Base-by-base conservation (phyloP, 2,888 invertebrate genomes). In the Hypercompe scribonia region DNA sequence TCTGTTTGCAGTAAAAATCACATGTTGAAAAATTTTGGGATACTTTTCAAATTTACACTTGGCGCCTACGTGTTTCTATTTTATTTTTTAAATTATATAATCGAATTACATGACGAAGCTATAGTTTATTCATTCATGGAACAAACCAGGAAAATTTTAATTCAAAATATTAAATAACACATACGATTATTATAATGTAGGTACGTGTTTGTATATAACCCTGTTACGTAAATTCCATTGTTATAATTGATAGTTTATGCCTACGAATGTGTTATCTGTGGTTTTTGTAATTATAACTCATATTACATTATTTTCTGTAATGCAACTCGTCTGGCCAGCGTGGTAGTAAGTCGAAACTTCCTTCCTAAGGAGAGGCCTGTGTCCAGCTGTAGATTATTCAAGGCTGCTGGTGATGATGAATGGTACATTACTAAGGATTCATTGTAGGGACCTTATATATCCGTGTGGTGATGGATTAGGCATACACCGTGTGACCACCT, bases 1-100 rank as follows among this genome's bases (percentile, higher is more conserved):
- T 80, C 73, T 81, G 81, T 65, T 15, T 63, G 65, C 63, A 63
- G 77, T 78, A 68, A 34, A 63, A 13, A 65, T 71, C 72, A 72
- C 74, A 65, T 76, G 74, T 66, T 75, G 31, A 24, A 42, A 13
- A 28, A 28, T 68, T 36, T n/a, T n/a, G 36, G 24, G 21, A 50
- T 61, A 7, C 15, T 31, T 0, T 61, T 31, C 0, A 13, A 28
- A 28, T 58, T n/a, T 28, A 15, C 4, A 50, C 2, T 50, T 24
- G 10, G 18, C 31, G 18, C 18, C 61, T 31, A 28, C 10, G 15
- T 61, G 15, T 13, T 24, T 10, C 10, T 65, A 3, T 28, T 42
- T 28, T 8, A 10, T 65, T 64, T 34, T 34, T 21, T 3, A 7
- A 36, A 7, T 3, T 8, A 36, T 3, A 39, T 39, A 39, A 10